phyloP scores from a whole-genome alignment of 1,140 invertebrate genomes.

The Drosophila sechellia region DNA sequence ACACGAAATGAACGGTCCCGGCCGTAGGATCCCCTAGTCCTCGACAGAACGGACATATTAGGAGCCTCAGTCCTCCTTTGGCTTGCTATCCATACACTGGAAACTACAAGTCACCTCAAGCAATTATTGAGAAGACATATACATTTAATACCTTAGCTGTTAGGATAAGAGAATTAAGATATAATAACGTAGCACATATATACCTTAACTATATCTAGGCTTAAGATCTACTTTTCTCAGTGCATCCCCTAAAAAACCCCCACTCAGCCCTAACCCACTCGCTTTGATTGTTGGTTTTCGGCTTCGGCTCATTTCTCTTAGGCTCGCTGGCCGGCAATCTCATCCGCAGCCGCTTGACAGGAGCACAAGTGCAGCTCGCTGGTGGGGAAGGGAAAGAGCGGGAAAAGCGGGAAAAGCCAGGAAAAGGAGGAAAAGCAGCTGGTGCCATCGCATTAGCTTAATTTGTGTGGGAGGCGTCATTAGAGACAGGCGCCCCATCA shows the following conservation, averaged over 20 bases:
- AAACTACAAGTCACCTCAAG: not conserved
- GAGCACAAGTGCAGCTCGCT: constrained; percentile 67
- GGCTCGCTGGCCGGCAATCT: constrained; percentile 44
- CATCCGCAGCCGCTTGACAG: constrained; percentile 58
- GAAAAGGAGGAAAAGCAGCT: constrained; percentile 29
- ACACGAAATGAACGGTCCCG: constrained; percentile 57
- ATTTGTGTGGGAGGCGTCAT: constrained; percentile 75
- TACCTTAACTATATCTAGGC: too few species aligned
- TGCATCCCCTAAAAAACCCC: not conserved
- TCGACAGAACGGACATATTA: constrained; percentile 37
- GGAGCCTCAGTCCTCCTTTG: constrained; percentile 43
- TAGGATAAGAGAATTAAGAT: too few species aligned
- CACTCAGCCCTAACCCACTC: constrained; percentile 14
- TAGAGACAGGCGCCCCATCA: constrained; percentile 59
- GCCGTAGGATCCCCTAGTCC: constrained; percentile 28
- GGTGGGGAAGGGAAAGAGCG: not conserved
- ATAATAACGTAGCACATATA: too few species aligned
- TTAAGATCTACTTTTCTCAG: not conserved
- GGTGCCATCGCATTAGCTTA: constrained; percentile 72
- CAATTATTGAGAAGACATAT: not conserved
- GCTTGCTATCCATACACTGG: constrained; percentile 17
- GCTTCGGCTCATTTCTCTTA: constrained; percentile 69
- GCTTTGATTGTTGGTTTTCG: constrained; percentile 72
- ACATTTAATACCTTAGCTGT: too few species aligned
- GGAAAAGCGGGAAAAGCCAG: constrained; percentile 1